phyloP scores from a whole-genome alignment of 2,888 invertebrate genomes.

The Napeogenes inachia region DNA sequence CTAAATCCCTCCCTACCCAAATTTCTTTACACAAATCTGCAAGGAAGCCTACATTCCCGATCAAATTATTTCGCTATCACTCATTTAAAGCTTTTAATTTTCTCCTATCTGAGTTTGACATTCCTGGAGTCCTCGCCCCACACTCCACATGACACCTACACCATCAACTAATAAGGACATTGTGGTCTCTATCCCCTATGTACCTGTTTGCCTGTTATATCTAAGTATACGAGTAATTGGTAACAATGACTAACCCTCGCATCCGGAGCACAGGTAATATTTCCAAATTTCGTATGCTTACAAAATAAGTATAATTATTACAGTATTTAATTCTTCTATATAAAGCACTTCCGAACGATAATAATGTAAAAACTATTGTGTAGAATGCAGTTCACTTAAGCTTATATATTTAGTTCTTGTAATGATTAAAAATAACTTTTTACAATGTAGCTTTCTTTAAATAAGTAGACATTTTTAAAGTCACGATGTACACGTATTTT shows the following conservation, averaged over 20 bases:
- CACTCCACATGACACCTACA: constrained; percentile 23
- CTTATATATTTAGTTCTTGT: constrained; percentile 32
- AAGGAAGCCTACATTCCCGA: constrained; percentile 16
- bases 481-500: constrained; percentile 40
- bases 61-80: constrained; percentile 15
- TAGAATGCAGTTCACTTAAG: constrained; percentile 32
- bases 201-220: constrained; percentile 15
- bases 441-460: constrained; percentile 22
- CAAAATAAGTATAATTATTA: constrained; percentile 33
- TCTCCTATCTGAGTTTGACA: constrained; percentile 14
- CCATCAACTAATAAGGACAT: constrained; percentile 11
- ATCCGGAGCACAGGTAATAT: constrained; percentile 64
- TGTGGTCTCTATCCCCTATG: constrained; percentile 11
- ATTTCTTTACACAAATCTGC: constrained; percentile 29
- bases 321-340: constrained; percentile 32
- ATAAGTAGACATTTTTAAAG: constrained; percentile 33
- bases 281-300: constrained; percentile 42
- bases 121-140: neutral
- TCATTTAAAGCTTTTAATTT: constrained; percentile 12
- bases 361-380: constrained; percentile 20
- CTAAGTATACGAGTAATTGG: constrained; percentile 28
- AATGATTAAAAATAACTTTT: constrained; percentile 21
- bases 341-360: constrained; percentile 24
- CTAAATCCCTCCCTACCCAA: constrained; percentile 43
- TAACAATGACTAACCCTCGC: constrained; percentile 46